A percentile compares a stretch with the other conserved stretches of the same genome.
phyloP scores from a whole-genome alignment of 2,888 invertebrate species.

The Cheiracanthium punctorium region DNA sequence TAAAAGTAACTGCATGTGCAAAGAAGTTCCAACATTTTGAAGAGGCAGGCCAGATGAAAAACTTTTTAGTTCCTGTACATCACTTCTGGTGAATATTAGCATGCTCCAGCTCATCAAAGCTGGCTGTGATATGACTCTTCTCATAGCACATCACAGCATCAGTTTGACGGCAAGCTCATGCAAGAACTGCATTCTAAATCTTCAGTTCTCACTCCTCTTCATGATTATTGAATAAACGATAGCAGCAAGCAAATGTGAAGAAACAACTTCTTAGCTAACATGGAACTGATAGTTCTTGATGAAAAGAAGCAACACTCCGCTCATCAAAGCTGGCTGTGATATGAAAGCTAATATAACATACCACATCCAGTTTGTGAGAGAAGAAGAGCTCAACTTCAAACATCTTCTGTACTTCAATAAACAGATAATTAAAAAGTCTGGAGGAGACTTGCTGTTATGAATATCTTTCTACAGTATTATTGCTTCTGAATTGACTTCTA shows the following conservation, averaged over 20 bases:
- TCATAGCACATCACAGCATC: conserved; percentile 86
- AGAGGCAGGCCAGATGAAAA: too few relatives aligned
- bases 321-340: conserved; percentile 99
- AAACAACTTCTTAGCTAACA: neutral
- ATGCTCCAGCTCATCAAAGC: conserved; percentile 83
- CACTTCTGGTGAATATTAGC: conserved; percentile 6
- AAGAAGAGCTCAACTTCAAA: conserved; percentile 29
- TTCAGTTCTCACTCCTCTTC: too few relatives aligned
- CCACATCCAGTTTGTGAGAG: conserved; percentile 70
- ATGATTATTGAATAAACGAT: too few relatives aligned
- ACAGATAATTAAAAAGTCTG: too few relatives aligned
- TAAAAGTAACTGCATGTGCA: too few relatives aligned
- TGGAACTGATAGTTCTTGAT: neutral
- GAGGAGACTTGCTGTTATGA: too few relatives aligned
- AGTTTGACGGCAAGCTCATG: conserved; percentile 84
- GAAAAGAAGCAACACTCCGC: conserved; percentile 55
- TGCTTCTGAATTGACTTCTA: too few relatives aligned
- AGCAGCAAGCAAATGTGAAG: neutral
- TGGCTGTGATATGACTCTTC: conserved; percentile 94
- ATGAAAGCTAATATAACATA: conserved; percentile 78
- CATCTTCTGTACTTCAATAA: too few relatives aligned
- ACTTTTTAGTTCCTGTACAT: too few relatives aligned
- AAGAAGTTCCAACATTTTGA: too few relatives aligned
- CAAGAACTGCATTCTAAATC: too few relatives aligned
- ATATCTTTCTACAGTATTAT: too few relatives aligned